Base-by-base conservation (phyloP, 2,113 vertebrate species). In the Paedocypris sp. region DNA sequence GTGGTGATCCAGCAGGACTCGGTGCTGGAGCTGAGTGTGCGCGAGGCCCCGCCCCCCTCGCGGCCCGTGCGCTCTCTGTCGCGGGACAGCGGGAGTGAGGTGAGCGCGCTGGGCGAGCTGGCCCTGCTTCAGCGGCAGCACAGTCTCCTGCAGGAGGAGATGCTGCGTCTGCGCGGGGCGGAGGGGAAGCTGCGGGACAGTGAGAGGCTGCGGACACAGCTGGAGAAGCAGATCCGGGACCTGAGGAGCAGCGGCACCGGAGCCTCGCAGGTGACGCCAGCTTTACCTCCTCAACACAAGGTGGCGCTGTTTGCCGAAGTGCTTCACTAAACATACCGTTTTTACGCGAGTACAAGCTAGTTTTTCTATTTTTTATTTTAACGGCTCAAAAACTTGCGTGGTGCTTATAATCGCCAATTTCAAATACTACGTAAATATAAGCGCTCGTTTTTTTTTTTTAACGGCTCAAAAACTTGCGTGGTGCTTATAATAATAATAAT, bases 1-100 rank as follows among this genome's bases (percentile, higher is more conserved):
- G 80, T 82, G 0, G 85, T 91, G 36, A 83, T 87, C 16, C 89
- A 86, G 68, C 92, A 93, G 75, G 92, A 93, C 74, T 87, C 89
- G 1, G 57, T 90, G 43, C 70, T 93, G 73, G 89, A 91, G 71
- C 73, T 88, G 11, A 81, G 83, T 12, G 51, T 82, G 11, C 85
- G 83, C 2, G 82, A 84, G 13, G 74, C 63, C 4, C 2, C 59
- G 0, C 12, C 36, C 12, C 53, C 32, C 1, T 26, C 65, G 0
- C 77, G 79, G 22, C 56, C 72, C 1, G 53, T 68, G 22, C 81
- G 85, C 3, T 80, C 80, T 6, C 78, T 83, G 10, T 86, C 86
- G 4, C 71, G 80, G 3, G 82, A 86, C 2, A 72, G 74, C 1
- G 51, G 41, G 6, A 41, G 53, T 0, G 71, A 75, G 0, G 63